phyloP scores from a whole-genome alignment of 2,113 vertebrate species.

The Coptodon bakossiorum region DNA sequence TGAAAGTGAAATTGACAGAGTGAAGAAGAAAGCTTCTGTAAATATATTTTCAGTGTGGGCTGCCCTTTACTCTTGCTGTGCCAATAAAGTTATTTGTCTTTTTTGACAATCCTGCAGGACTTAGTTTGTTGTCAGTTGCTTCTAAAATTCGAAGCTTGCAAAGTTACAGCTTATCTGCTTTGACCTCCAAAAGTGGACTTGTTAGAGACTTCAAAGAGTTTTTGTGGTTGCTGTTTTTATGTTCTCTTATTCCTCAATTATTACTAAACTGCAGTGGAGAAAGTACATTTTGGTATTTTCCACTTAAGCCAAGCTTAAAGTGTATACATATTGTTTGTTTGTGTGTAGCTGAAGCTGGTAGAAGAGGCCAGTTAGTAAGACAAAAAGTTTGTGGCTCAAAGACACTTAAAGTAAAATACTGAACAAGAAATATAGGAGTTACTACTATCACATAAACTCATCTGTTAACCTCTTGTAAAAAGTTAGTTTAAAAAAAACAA shows the following conservation, averaged over 20 bases:
- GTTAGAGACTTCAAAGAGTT: background rate
- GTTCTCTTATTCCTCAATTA: background rate
- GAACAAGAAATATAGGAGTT: background rate
- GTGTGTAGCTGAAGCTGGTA: background rate
- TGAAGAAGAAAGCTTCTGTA: background rate
- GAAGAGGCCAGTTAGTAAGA: background rate
- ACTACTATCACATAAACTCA: background rate
- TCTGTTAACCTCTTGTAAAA: background rate
- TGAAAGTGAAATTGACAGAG: constrained; percentile 4
- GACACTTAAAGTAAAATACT: background rate
- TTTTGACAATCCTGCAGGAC: background rate
- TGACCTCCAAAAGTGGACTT: background rate
- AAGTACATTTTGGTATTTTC: background rate
- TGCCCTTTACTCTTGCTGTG: background rate
- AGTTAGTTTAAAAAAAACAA: background rate
- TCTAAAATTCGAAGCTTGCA: background rate
- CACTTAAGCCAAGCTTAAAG: background rate
- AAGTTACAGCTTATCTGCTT: background rate
- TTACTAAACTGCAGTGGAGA: background rate
- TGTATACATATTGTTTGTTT: background rate
- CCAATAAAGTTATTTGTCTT: background rate
- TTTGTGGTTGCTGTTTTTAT: background rate
- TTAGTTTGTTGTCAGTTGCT: background rate
- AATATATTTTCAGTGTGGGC: background rate
- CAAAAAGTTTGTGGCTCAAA: background rate